A percentile compares a stretch with the other conserved stretches of the same genome.
phyloP scores from a whole-genome alignment of 2,797 vertebrate species.

The Falco biarmicus region DNA sequence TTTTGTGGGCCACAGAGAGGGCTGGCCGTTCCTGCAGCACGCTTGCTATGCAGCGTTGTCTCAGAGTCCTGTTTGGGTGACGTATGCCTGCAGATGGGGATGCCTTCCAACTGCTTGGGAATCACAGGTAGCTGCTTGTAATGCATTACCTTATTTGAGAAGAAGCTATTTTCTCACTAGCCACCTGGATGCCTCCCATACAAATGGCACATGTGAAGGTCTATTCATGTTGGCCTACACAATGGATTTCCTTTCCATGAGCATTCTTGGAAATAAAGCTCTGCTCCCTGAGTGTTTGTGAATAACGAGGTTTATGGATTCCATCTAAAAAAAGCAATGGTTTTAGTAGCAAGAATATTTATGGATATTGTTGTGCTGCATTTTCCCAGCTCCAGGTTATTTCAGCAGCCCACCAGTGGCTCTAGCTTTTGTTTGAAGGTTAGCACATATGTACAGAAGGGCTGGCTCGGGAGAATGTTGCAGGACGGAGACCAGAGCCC shows the following conservation, averaged over 20 bases:
- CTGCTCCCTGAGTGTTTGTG: conserved; percentile 18
- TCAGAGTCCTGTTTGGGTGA: not conserved
- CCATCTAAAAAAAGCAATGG: conserved; percentile 34
- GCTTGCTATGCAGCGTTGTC: not conserved
- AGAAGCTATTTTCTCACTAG: conserved; percentile 48
- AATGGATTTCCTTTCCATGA: conserved; percentile 56
- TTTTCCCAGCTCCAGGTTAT: conserved; percentile 13
- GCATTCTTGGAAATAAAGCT: conserved; percentile 65
- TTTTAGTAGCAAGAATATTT: not conserved
- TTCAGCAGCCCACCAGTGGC: not conserved
- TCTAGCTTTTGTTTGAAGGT: conserved; percentile 1
- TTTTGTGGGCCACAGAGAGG: not conserved
- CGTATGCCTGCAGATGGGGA: not conserved
- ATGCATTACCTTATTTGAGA: not conserved
- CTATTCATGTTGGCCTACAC: conserved; percentile 54
- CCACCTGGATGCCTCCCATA: conserved; percentile 57
- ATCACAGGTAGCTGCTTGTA: not conserved
- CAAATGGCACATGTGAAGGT: not conserved
- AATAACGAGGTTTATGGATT: conserved; percentile 40
- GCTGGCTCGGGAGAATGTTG: not conserved
- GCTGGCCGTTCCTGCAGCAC: not conserved
- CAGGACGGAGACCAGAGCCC: not conserved
- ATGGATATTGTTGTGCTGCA: not conserved
- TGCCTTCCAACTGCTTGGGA: not conserved
- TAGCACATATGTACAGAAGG: not conserved